These are phyloP conservation scores for Danio aesculapii DNA, from an alignment of 2,797 vertebrate genomes.

Conservation along the genomic window DNA sequence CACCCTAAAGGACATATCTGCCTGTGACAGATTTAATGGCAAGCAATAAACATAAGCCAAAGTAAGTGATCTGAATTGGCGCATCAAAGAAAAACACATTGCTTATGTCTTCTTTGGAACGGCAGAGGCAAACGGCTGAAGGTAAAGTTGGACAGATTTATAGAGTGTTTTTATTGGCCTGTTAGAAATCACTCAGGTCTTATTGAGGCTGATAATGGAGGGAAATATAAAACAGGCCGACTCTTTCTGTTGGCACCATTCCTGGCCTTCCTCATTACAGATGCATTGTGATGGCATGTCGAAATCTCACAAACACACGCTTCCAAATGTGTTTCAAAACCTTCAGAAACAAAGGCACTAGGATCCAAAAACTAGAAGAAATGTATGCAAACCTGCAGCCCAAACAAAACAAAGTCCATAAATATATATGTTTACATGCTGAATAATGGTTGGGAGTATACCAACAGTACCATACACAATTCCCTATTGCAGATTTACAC, in stretches of 20 bases:
- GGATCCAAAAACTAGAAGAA: neutral
- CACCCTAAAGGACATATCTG: constrained; percentile 7
- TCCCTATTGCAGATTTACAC: neutral
- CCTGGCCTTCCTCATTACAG: constrained; percentile 62
- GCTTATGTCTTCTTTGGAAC: constrained; percentile 39
- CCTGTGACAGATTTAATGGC: constrained; percentile 24
- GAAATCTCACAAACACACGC: constrained; percentile 54
- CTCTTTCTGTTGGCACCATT: constrained; percentile 39
- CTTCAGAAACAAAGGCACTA: neutral
- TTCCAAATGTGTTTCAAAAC: constrained; percentile 1
- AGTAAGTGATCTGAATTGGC: constrained; percentile 38
- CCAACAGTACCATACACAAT: neutral
- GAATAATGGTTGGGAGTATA: neutral
- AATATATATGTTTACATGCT: neutral
- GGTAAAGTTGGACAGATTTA: constrained; percentile 70
- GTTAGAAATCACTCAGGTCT: constrained; percentile 68
- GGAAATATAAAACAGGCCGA: constrained; percentile 40
- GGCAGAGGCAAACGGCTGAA: constrained; percentile 41
- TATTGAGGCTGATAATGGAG: constrained; percentile 57
- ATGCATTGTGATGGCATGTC: constrained; percentile 45
- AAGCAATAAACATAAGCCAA: constrained; percentile 26
- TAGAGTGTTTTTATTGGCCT: constrained; percentile 63
- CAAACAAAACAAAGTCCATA: neutral
- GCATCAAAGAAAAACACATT: constrained; percentile 58
- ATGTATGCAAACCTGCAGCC: neutral